Evolutionary conservation across 2,113 vertebrate genomes (phyloP).

Genomic region (Panthera leo): DNA sequence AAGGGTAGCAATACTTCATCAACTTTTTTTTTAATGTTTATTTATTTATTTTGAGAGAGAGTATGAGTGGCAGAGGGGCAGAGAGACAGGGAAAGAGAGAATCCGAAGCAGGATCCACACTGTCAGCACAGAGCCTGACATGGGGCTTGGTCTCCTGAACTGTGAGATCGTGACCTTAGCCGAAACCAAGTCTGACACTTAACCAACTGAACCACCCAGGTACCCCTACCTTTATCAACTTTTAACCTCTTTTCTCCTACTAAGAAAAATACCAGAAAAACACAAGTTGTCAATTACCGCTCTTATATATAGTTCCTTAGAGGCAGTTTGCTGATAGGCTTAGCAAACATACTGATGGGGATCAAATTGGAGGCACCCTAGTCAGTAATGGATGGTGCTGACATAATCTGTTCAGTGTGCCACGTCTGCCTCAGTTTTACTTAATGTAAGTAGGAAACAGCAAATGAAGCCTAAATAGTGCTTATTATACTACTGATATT

Average conservation of each 20-base stretch:
- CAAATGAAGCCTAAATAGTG: neutral
- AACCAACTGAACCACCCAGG: too few species aligned
- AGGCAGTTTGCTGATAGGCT: neutral
- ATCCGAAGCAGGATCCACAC: too few species aligned
- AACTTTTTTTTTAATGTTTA: neutral
- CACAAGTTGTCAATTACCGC: neutral
- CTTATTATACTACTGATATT: neutral
- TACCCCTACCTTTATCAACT: too few species aligned
- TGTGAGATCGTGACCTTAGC: too few species aligned
- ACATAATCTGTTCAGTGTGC: neutral
- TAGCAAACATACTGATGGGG: neutral
- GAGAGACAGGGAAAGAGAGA: too few species aligned
- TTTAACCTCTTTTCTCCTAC: neutral
- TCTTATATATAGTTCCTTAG: neutral
- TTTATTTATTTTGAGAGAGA: too few species aligned
- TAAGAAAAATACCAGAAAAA: neutral
- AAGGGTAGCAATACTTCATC: neutral
- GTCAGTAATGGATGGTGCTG: neutral
- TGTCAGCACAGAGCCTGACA: too few species aligned
- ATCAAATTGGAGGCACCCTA: neutral
- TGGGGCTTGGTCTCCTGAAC: too few species aligned
- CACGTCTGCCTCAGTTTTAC: neutral
- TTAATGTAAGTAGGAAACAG: neutral
- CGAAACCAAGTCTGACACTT: too few species aligned
- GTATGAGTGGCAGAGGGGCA: too few species aligned